Base-by-base conservation (phyloP, 2,888 invertebrate genomes). In the Eudasyphora cyanicolor region DNA sequence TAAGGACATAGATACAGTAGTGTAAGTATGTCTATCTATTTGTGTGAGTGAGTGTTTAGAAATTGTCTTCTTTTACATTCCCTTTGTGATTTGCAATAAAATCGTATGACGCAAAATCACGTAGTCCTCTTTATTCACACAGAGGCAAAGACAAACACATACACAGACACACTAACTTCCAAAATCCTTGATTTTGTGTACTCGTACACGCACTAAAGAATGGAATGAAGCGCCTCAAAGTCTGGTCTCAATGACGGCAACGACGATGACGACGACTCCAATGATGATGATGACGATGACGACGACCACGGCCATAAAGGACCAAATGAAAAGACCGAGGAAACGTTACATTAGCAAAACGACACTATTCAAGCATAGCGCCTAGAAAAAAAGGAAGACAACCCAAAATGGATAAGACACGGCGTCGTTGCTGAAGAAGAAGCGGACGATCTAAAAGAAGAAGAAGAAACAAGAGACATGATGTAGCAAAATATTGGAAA, bases 221-320 rank as follows among this genome's bases (percentile, higher is more conserved):
- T n/a, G n/a, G n/a, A n/a, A n/a, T n/a, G 51, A 82, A 76, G 49
- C 76, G 82, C 74, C 82, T 49, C 73, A 45, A 76, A 49, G 82
- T 82, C 82, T 82, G 82, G 82, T 76, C 82, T 75, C 79, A 79
- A 51, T 76, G 82, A 79, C 82, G 82, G 74, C 82, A 70, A 77
- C 67, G 21, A 49, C 7, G 14, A 49, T n/a, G 49, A 49, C 49
- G 7, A 14, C 49, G 10, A 49, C 49, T 10, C 6, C 49, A 14
- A 49, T n/a, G n/a, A 49, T 49, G 49, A 51, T 19, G 2, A 19
- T 21, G 19, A 51, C 6, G 10, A 19, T 6, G 51, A 51, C 6
- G 45, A 45, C 8, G 19, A 4, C 17, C 49, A 49, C 14, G n/a
- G 49, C 10, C 4, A n/a, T 12, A 49, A 4, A 49, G 49, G n/a